Percentiles rank a stretch among this genome's conserved stretches.
phyloP scores from a whole-genome alignment of 1,140 invertebrate species.

The Mamestra configurata region DNA sequence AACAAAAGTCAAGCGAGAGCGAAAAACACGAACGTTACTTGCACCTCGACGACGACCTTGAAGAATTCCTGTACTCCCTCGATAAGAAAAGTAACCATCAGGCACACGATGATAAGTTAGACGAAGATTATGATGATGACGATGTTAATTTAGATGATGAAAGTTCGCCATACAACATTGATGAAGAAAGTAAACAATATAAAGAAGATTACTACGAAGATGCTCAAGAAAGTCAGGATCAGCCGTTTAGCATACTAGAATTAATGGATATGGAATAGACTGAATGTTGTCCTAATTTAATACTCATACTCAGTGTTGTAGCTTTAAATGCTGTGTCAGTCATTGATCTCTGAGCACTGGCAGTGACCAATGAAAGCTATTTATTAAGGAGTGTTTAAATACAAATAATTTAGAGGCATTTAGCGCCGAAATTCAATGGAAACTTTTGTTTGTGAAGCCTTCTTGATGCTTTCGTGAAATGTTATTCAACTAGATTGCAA shows the following conservation, averaged over 20 bases:
- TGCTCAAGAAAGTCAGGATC: conserved; percentile 46
- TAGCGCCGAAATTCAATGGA: conserved; percentile 52
- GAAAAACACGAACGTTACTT: conserved; percentile 69
- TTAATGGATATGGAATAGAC: conserved; percentile 85
- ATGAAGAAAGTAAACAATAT: conserved; percentile 57
- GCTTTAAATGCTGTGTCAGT: conserved; percentile 68
- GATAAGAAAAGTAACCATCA: conserved; percentile 60
- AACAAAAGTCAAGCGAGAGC: conserved; percentile 67
- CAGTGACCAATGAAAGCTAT: conserved; percentile 41
- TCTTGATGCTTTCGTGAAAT: neutral
- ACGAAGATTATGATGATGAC: conserved; percentile 70
- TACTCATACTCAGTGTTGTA: conserved; percentile 65
- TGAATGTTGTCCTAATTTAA: conserved; percentile 65
- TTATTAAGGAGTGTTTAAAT: conserved; percentile 47
- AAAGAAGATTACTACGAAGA: conserved; percentile 62
- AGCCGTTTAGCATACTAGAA: conserved; percentile 77
- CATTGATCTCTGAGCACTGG: conserved; percentile 60
- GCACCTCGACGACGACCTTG: conserved; percentile 73
- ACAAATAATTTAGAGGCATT: conserved; percentile 73
- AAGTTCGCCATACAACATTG: conserved; percentile 58
- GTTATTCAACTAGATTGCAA: neutral
- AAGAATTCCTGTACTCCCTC: conserved; percentile 73
- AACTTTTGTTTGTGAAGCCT: conserved; percentile 5
- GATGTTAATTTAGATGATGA: conserved; percentile 61
- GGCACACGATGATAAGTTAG: conserved; percentile 50